Conservation (phyloP, 2,888 invertebrate genomes). For the Tribolium freemani region DNA sequence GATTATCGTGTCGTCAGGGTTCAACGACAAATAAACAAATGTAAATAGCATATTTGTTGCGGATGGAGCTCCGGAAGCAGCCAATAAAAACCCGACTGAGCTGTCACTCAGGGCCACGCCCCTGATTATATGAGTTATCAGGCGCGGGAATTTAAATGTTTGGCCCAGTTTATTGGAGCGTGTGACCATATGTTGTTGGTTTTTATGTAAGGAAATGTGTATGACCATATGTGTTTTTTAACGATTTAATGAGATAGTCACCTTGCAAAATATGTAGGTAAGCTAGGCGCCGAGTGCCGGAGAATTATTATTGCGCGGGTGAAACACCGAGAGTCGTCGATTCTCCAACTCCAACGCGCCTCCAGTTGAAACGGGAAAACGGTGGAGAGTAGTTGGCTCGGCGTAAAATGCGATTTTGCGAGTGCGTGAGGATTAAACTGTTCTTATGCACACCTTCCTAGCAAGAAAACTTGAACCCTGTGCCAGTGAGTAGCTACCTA, state of each 20-base stretch:
- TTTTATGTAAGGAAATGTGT: neutral
- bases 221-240: neutral
- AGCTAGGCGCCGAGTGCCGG: constrained; percentile 56
- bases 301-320: constrained; percentile 47
- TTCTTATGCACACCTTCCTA: constrained; percentile 60
- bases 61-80: constrained; percentile 20
- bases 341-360: constrained; percentile 37
- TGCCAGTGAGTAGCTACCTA: constrained; percentile 9
- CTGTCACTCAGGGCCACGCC: constrained; percentile 15
- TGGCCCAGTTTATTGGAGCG: neutral
- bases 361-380: constrained; percentile 17
- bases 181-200: neutral
- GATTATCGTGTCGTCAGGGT: neutral
- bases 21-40: constrained; percentile 21
- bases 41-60: constrained; percentile 32
- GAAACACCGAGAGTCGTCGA: constrained; percentile 38
- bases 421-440: neutral
- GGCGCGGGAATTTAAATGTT: constrained; percentile 21
- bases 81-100: constrained; percentile 19
- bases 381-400: constrained; percentile 11
- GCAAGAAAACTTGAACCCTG: constrained; percentile 49
- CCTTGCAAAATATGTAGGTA: constrained; percentile 61
- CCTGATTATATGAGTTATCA: constrained; percentile 1
- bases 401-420: constrained; percentile 6
- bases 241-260: constrained; percentile 50